A percentile compares a stretch with the other conserved stretches of the same genome.
These are phyloP conservation scores for Girardinus metallicus DNA, from an alignment of 2,797 vertebrate genomes.

Conservation along the genomic window DNA sequence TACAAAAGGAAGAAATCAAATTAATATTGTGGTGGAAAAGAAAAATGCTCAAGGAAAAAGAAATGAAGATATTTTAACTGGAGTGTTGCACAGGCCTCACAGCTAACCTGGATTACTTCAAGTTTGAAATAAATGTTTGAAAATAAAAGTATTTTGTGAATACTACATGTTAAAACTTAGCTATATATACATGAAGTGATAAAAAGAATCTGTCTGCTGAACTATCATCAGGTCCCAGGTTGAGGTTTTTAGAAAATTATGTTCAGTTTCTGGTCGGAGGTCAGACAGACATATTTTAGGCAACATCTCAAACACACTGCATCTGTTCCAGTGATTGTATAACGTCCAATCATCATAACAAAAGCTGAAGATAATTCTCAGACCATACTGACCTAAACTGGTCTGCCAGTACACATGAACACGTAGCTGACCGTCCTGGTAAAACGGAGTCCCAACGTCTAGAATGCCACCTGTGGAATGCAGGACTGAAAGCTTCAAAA, in stretches of 20 bases:
- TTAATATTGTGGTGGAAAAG: not conserved
- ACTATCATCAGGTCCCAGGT: too few species aligned
- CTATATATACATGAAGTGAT: not conserved
- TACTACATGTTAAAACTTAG: not conserved
- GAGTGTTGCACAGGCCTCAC: too few species aligned
- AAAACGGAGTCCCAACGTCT: slow-evolving; percentile 90
- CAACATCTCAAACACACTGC: not conserved
- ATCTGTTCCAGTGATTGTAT: too few species aligned
- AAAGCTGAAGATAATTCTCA: too few species aligned
- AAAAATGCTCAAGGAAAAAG: not conserved
- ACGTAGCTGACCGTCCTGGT: slow-evolving; percentile 88
- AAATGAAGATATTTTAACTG: not conserved
- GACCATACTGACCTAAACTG: slow-evolving; percentile 76
- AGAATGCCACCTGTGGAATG: slow-evolving; percentile 74
- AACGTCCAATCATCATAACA: too few species aligned
- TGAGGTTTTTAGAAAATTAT: not conserved
- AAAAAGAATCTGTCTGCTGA: too few species aligned
- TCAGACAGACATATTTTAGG: not conserved
- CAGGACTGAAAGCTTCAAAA: slow-evolving; percentile 21
- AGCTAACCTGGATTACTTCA: too few species aligned
- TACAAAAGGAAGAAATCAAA: slow-evolving; percentile 36
- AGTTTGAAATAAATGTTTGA: too few species aligned
- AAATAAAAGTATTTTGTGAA: too few species aligned
- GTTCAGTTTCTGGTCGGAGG: not conserved
- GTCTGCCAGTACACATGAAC: slow-evolving; percentile 94